These are phyloP conservation scores for Trisateles emortualis DNA, from an alignment of 2,888 invertebrate genomes.

Conservation along the genomic window DNA sequence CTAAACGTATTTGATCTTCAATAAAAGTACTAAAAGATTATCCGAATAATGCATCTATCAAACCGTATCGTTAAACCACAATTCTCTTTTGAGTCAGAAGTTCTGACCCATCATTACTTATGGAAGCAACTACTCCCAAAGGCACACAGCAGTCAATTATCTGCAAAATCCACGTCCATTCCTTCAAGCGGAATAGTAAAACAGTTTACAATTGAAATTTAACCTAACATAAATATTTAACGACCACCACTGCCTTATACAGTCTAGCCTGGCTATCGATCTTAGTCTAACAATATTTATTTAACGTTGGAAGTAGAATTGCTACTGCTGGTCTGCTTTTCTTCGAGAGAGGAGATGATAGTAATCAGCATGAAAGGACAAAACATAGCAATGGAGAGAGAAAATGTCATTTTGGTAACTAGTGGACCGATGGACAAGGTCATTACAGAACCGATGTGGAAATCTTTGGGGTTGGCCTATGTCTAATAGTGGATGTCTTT, in stretches of 20 bases:
- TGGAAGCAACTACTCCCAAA: neutral
- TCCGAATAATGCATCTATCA: too few species aligned
- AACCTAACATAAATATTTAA: constrained; percentile 9
- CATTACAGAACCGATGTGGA: too few species aligned
- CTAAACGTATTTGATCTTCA: neutral
- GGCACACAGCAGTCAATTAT: constrained; percentile 9
- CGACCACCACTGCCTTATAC: neutral
- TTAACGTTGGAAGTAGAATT: neutral
- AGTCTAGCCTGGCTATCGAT: neutral
- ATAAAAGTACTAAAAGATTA: too few species aligned
- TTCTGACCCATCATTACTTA: constrained; percentile 4
- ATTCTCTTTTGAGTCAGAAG: neutral
- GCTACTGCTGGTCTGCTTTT: too few species aligned
- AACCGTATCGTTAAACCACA: neutral
- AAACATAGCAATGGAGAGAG: too few species aligned
- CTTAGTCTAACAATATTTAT: constrained; percentile 5
- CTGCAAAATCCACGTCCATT: neutral
- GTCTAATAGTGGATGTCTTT: too few species aligned
- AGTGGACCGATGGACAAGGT: too few species aligned
- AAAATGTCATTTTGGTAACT: too few species aligned
- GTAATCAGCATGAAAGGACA: too few species aligned
- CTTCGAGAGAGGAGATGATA: too few species aligned
- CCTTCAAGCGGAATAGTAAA: neutral
- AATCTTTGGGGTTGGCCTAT: too few species aligned
- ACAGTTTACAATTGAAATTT: constrained; percentile 7